These are phyloP conservation scores for Otolemur garnettii DNA, from an alignment of 2,113 vertebrate genomes.

Conservation along the genomic window DNA sequence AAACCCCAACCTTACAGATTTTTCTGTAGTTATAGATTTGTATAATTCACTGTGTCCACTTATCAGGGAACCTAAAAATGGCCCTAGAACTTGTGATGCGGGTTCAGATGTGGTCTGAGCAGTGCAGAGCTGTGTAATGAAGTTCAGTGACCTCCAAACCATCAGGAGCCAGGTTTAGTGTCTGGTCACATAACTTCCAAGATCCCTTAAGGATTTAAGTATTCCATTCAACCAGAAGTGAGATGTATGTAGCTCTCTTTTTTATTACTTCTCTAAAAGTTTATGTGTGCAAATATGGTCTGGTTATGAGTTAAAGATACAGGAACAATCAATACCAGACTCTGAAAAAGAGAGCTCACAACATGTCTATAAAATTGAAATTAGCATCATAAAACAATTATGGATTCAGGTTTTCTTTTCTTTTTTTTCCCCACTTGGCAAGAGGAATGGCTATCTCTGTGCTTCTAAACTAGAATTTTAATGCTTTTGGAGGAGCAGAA, in stretches of 20 bases:
- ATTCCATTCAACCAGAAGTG: constrained; percentile 70
- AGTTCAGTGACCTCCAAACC: constrained; percentile 42
- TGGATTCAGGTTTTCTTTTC: constrained; percentile 64
- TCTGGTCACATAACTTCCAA: constrained; percentile 77
- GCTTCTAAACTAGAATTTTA: constrained; percentile 7
- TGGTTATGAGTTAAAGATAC: constrained; percentile 89
- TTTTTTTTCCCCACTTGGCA: neutral
- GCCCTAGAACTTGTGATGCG: neutral
- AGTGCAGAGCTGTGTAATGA: neutral
- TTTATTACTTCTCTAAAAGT: constrained; percentile 89
- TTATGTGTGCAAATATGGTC: constrained; percentile 89
- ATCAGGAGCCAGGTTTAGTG: constrained; percentile 68
- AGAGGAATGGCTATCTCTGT: neutral
- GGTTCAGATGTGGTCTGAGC: neutral
- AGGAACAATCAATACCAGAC: constrained; percentile 87
- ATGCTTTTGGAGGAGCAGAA: neutral
- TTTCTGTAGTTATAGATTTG: neutral
- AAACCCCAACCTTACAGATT: neutral
- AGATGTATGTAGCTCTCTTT: constrained; percentile 78
- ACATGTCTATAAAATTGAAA: constrained; percentile 89
- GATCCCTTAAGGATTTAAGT: constrained; percentile 84
- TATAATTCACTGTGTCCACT: neutral
- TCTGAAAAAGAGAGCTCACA: constrained; percentile 83
- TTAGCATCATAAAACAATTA: constrained; percentile 87
- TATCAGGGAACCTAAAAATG: neutral